Evolutionary conservation across 2,888 invertebrate species (phyloP).

Genomic region (Sepioteuthis lessoniana): DNA sequence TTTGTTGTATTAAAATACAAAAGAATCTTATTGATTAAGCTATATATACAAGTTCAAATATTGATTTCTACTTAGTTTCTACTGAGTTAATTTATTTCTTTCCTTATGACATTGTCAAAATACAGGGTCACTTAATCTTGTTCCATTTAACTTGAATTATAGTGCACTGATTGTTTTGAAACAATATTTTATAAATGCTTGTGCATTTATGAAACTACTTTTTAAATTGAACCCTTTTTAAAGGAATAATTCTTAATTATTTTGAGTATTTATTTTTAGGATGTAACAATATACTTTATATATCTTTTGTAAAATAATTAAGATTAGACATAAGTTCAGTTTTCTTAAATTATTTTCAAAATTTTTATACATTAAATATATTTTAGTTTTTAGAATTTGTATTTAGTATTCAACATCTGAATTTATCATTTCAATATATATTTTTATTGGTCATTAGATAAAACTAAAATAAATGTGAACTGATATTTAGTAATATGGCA

Average conservation of each 20-base stretch:
- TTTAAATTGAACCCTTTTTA: background rate
- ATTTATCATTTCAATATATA: background rate
- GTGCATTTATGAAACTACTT: no score
- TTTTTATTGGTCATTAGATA: background rate
- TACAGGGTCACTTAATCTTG: constrained; percentile 33
- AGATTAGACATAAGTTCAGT: background rate
- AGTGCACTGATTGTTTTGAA: background rate
- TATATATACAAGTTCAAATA: background rate
- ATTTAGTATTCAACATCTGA: background rate
- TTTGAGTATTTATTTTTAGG: background rate
- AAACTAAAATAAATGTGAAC: background rate
- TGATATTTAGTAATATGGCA: no score
- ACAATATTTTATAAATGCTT: background rate
- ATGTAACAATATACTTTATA: background rate
- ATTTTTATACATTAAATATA: background rate
- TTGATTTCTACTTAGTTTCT: constrained; percentile 14
- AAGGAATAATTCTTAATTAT: background rate
- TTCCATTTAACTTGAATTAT: background rate
- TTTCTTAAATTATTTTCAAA: background rate
- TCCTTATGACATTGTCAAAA: constrained; percentile 7
- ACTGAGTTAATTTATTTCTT: background rate
- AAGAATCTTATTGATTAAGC: background rate
- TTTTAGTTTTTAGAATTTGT: background rate
- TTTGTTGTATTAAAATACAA: background rate
- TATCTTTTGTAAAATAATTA: background rate